phyloP scores from a whole-genome alignment of 2,113 vertebrate species.

The Eurystomus gularis region DNA sequence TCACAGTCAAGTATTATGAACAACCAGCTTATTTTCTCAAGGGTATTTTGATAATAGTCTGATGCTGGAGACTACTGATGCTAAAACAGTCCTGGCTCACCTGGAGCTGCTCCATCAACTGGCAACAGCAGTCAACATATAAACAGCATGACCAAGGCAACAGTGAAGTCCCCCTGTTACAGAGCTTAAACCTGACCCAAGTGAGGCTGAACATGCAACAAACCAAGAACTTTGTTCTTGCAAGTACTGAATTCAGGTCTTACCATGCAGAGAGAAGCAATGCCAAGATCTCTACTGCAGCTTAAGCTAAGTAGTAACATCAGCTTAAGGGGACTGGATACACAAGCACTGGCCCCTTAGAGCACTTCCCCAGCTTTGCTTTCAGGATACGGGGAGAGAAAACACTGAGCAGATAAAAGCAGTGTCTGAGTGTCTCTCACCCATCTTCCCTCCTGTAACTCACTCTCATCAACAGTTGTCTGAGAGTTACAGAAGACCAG shows the following conservation, averaged over 20 bases:
- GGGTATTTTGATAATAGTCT: neutral
- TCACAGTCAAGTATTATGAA: neutral
- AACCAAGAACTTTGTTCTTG: neutral
- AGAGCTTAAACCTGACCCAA: neutral
- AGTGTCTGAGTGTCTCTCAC: neutral
- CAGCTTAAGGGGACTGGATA: neutral
- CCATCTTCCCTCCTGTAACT: neutral
- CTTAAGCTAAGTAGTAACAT: neutral
- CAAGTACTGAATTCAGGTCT: neutral
- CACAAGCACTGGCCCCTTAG: neutral
- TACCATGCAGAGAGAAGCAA: neutral
- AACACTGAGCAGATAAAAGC: neutral
- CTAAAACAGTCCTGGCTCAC: neutral
- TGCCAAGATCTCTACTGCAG: neutral
- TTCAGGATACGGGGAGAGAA: neutral
- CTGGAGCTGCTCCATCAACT: neutral
- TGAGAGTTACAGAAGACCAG: neutral
- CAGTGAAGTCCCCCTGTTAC: fast-evolving
- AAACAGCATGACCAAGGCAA: neutral
- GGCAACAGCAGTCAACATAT: neutral
- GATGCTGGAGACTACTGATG: neutral
- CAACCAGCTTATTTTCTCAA: neutral
- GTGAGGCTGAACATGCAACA: neutral
- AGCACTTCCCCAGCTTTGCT: neutral
- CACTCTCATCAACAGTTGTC: neutral